Base-by-base conservation (phyloP, 2,113 vertebrate species). In the Anseranas semipalmata region DNA sequence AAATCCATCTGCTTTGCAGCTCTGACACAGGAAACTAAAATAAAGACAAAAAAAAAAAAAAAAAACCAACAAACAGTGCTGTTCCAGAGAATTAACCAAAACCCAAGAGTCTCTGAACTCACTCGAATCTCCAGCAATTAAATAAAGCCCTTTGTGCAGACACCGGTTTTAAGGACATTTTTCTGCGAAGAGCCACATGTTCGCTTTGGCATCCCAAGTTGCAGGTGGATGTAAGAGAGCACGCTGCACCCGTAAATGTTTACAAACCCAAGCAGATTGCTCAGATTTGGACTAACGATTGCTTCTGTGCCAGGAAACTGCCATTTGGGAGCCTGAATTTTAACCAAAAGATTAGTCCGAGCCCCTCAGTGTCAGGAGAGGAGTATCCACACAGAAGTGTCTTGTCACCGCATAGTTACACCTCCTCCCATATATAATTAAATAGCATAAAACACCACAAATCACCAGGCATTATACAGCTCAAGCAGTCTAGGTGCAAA, bases 1-100 rank as follows among this genome's bases (percentile, higher is more conserved):
- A 79, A 97, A 91, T 63, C 67, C 90, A 96, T 94, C 89, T 93
- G 94, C 50, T 91, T 93, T 27, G 5, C 85, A 91, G 87, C 33
- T 87, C 85, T 77, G 46, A 91, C 58, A 86, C n/a, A 83, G 55
- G 85, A 94, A 95, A 90, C 78, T 73, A 76, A 92, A 91, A 33
- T 43, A 85, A 87, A 90, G 77, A 66, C 74, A 95, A 94, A 86
- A 15, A 9, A 6, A 35, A 37, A 24, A 20, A 62, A 60, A 35
- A 60, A 62, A 20, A 68, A n/a, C 41, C 41, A 66, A 41, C 35
- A 17, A 62, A 25, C 66, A 30, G 46, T 35, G 59, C 55, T 87
- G 20, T 63, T 95, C 63, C 68, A 52, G 78, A 93, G 59, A 92
- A 85, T 43, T 28, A 93, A 83, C 28, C 33, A 93, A 91, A 93